A percentile compares a stretch with the other conserved stretches of the same genome.
phyloP scores from a whole-genome alignment of 2,888 invertebrate species.

The Eilema griseolum region DNA sequence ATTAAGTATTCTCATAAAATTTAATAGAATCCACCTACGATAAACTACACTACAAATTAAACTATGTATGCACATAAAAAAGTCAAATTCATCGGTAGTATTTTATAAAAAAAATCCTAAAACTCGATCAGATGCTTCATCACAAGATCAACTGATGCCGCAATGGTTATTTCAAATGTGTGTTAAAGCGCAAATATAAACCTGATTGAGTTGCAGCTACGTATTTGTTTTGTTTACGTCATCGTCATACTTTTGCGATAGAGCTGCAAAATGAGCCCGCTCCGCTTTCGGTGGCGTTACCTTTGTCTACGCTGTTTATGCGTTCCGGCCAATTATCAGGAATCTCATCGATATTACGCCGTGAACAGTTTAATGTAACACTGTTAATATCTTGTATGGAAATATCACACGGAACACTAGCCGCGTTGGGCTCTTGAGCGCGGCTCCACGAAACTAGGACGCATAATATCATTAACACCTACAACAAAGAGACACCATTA shows the following conservation, averaged over 20 bases:
- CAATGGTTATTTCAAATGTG: slow-evolving; percentile 30
- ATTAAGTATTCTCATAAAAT: slow-evolving; percentile 40
- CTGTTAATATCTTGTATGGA: slow-evolving; percentile 69
- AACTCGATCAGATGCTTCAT: neutral
- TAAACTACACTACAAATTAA: slow-evolving; percentile 21
- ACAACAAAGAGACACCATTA: slow-evolving; percentile 79
- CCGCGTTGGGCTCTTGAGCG: slow-evolving; percentile 59
- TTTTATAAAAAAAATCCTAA: slow-evolving; percentile 1
- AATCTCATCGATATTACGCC: slow-evolving; percentile 68
- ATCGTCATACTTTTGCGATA: slow-evolving; percentile 49
- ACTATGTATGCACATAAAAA: neutral
- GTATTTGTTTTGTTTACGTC: slow-evolving; percentile 58
- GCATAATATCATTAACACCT: slow-evolving; percentile 81
- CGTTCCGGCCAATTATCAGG: slow-evolving; percentile 73
- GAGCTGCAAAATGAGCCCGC: slow-evolving; percentile 45
- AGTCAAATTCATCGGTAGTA: neutral
- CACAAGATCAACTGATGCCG: slow-evolving; percentile 25
- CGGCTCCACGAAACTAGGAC: slow-evolving; percentile 70
- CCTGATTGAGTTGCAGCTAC: slow-evolving; percentile 42
- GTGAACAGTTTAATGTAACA: slow-evolving; percentile 78
- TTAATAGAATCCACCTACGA: slow-evolving; percentile 28
- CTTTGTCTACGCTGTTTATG: slow-evolving; percentile 71
- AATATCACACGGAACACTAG: slow-evolving; percentile 70
- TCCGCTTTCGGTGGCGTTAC: slow-evolving; percentile 57
- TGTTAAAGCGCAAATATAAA: slow-evolving; percentile 33